Conservation (phyloP, 2,797 vertebrate genomes). For the Macropus fuliginosus region DNA sequence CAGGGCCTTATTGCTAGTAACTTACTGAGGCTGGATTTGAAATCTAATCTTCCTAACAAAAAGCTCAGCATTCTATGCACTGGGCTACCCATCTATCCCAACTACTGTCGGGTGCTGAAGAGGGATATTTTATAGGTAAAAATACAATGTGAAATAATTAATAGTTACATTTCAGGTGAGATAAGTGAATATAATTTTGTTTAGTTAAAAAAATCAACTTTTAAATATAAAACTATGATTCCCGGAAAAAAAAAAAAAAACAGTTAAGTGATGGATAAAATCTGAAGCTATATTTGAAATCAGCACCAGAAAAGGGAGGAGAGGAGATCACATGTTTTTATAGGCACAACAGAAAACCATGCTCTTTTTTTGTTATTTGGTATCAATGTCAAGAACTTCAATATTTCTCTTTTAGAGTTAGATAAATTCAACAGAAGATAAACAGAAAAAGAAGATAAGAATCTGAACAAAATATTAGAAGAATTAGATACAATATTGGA, state of each 20-base stretch:
- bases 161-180: neutral
- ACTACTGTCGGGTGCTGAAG: neutral
- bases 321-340: neutral
- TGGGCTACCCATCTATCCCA: neutral
- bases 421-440: neutral
- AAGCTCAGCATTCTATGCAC: neutral
- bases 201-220: neutral
- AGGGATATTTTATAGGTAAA: neutral
- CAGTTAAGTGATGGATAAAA: neutral
- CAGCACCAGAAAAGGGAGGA: neutral
- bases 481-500: neutral
- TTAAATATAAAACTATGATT: neutral
- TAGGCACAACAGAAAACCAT: neutral
- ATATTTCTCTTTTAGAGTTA: neutral
- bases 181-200: neutral
- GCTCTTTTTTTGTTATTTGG: neutral
- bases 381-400: neutral
- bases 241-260: neutral
- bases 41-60: neutral
- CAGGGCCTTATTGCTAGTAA: neutral
- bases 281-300: neutral
- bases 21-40: neutral
- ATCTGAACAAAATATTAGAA: neutral
- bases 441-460: neutral
- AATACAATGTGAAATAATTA: neutral